Base-by-base conservation (phyloP, 2,888 invertebrate species). In the Athrips mouffetella region DNA sequence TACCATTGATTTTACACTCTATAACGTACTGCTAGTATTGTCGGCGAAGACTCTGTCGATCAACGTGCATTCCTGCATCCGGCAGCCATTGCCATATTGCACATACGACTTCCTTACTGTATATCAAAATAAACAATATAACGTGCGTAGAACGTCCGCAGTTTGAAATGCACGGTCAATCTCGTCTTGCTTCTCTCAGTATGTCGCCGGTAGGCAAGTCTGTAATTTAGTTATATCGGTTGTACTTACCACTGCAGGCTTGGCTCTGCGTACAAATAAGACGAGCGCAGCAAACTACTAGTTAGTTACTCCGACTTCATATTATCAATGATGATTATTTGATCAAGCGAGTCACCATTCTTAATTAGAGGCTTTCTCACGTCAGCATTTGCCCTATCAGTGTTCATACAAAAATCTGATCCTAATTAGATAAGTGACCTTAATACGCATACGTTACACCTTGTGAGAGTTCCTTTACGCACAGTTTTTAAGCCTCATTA, bases 351-450 rank as follows among this genome's bases (percentile, higher is more conserved):
- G 71, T 64, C 69, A 64, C 64, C 56, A 55, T 65, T 61, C 62
- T 63, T 78, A 76, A 79, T 78, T 75, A 71, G 62, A 60, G 58
- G 60, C 60, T 58, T 75, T 76, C 72, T 64, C 76, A 74, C 68
- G 70, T 71, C 62, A 31, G 27, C 13, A 15, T 49, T 56, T 62
- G 57, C 54, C 57, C 60, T 59, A 60, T 63, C 57, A 55, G 51
- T 53, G 52, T 42, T 49, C 40, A 45, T 40, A 49, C 49, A 52
- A 52, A 60, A 54, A 61, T 55, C 45, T 54, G 53, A 53, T 54
- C 56, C 54, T 60, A 60, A 60, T 62, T 60, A 53, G 55, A 58
- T 60, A 55, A 58, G 53, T 56, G 58, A 47, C 54, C 55, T 49
- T 56, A 58, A 59, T 57, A 53, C 45, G 16, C 23, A 10, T 21